Conservation (phyloP, 2,888 invertebrate species). For the Ditylenchus weischeri region DNA sequence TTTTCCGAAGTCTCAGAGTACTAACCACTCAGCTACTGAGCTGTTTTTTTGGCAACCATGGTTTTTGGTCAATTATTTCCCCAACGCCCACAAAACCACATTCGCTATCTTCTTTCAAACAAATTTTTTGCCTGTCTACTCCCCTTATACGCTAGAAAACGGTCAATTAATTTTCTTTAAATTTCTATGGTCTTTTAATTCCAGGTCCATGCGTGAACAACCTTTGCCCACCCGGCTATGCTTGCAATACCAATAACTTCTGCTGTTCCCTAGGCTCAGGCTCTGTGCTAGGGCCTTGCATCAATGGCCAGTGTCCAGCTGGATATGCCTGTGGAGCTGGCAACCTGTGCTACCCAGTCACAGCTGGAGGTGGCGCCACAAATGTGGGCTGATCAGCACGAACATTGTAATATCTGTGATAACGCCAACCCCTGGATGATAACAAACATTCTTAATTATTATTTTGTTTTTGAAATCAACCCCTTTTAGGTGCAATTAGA, state of each 20-base stretch:
- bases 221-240: constrained; percentile 51
- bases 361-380: constrained; percentile 21
- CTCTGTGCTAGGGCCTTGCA: constrained; percentile 48
- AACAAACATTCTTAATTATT: too few relatives aligned
- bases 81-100: too few relatives aligned
- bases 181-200: constrained; percentile 3
- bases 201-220: constrained; percentile 55
- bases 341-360: constrained; percentile 52
- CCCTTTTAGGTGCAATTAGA: too few relatives aligned
- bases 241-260: constrained; percentile 57
- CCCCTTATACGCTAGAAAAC: not conserved
- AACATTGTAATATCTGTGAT: not conserved
- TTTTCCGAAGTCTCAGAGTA: not conserved
- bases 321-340: constrained; percentile 57
- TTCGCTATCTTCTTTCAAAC: not conserved
- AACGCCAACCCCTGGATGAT: too few relatives aligned
- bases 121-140: constrained; percentile 14
- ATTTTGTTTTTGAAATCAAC: too few relatives aligned
- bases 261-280: constrained; percentile 57
- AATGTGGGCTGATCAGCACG: not conserved
- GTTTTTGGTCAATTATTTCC: too few relatives aligned
- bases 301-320: constrained; percentile 51
- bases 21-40: not conserved
- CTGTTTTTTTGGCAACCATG: too few relatives aligned
- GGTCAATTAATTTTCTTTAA: not conserved